Percentiles rank a stretch among this genome's conserved stretches.
phyloP scores from a whole-genome alignment of 2,888 invertebrate species.

The Brenthis daphne region DNA sequence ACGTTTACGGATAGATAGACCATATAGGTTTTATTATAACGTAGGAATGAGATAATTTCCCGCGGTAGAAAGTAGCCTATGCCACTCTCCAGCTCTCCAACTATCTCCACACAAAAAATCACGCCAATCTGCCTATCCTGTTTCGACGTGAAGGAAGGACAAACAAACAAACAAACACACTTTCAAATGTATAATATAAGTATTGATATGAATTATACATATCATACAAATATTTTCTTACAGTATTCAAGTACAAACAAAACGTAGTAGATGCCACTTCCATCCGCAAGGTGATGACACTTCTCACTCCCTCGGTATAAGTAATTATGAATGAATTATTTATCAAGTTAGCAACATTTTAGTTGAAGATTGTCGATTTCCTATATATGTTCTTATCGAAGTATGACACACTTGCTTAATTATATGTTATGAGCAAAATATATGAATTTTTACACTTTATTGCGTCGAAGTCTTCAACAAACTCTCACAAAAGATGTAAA shows the following conservation, averaged over 20 bases:
- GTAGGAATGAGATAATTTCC: no score
- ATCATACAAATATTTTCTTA: not conserved
- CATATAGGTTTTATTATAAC: no score
- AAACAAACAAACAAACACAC: no score
- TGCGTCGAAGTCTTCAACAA: conserved; percentile 7
- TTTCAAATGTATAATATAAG: no score
- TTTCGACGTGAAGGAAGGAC: no score
- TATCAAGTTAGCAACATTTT: conserved; percentile 43
- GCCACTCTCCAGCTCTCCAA: no score
- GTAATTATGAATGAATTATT: conserved; percentile 48
- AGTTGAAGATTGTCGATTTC: conserved; percentile 27
- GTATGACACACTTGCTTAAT: conserved; percentile 17
- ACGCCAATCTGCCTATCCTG: no score
- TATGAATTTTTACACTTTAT: conserved; percentile 25
- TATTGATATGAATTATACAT: not conserved
- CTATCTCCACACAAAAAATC: no score
- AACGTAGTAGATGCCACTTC: conserved; percentile 8
- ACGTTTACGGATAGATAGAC: no score
- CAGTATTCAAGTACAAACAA: no score
- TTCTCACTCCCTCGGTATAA: conserved; percentile 2
- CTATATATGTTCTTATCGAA: conserved; percentile 14
- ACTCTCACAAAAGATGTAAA: conserved; percentile 8
- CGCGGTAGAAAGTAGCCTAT: no score
- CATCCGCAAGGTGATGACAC: conserved; percentile 1
- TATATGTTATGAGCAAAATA: conserved; percentile 20